Base-by-base conservation (phyloP, 2,888 invertebrate species). In the Ichneumon xanthorius region DNA sequence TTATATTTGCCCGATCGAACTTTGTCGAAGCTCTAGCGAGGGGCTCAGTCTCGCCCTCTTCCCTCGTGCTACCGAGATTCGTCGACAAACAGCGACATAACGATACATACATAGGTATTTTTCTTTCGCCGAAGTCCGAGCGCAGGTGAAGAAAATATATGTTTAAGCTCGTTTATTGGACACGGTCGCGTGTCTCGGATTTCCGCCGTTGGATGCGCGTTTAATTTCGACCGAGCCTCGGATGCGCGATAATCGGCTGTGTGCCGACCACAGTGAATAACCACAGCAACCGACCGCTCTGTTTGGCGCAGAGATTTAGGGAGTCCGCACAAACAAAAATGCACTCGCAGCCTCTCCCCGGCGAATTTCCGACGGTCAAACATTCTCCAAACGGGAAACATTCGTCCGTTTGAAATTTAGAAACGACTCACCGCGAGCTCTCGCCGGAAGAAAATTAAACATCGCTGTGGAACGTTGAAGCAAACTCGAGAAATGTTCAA, bases 321-420 rank as follows among this genome's bases (percentile, higher is more conserved):
- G 68, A 68, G 68, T 68, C 73, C 73, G 61, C 9, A 78, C 53
- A 73, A 83, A 83, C 82, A 82, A 67, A n/a, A 53, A 53, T 53
- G 19, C 19, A 40, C 19, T 19, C 53, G 9, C 2, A 2, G 19
- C 19, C 53, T n/a, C 53, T 9, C 2, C n/a, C n/a, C 55, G 48
- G 16, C 67, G n/a, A 67, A 73, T 73, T 30, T 67, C 7, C 67
- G 55, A 58, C 53, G 58, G 2, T 53, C 67, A 68, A 80, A 75
- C 58, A 67, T 45, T 58, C 26, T 9, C 7, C 7, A 26, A 58
- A 30, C 14, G 14, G 3, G 58, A 33, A 80, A 80, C 67, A 16
- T 72, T 75, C 33, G 19, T 19, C 7, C 9, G 9, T 53, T 53
- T 19, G 53, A 53, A 53, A 53, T 53, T 53, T 19, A 0, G 16